Base-by-base conservation (phyloP, 2,113 vertebrate genomes). In the Prietella phreatophila region DNA sequence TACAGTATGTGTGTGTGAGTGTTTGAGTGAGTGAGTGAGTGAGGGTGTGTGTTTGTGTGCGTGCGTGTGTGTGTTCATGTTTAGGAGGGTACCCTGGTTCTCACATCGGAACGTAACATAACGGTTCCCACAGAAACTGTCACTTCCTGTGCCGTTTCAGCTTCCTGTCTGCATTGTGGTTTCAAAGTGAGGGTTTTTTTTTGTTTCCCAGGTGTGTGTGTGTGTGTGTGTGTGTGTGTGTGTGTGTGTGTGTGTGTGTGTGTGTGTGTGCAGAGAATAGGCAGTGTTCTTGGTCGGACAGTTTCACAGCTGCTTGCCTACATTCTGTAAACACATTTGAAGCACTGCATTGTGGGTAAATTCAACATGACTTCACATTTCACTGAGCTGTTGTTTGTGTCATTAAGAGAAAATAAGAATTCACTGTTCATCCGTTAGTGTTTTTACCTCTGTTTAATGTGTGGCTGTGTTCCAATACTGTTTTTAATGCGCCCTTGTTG, bases 91-190 rank as follows among this genome's bases (percentile, higher is more conserved):
- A 33, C 33, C n/a, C n/a, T 50, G 36, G 13, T 33, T 69, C 30
- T n/a, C 39, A 42, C 56, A 50, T n/a, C n/a, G 17, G 25, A 39
- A 47, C 3, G 5, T 33, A 50, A 30, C 8, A 3, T 50, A 60
- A 85, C 84, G 30, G 67, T 58, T 55, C 56, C 84, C 33, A 42
- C 73, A 79, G 61, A 65, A 47, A 25, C 63, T 55, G 25, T 87
- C 81, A 87, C 69, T 83, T 83, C 80, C 80, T 83, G 86, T 83
- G 69, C 17, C 69, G 30, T 63, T 33, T 58, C 42, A n/a, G 27
- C 81, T 83, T 87, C 86, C 86, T 83, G 86, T 63, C 33, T 50
- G 80, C 53, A 50, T 20, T 78, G 36, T 13, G 60, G 76, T 83
- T 84, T 47, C 17, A 55, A 71, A 65, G 39, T 65, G 55, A 60